Evolutionary conservation across 2,797 vertebrate species (phyloP).

Genomic region (Darevskia mixta): DNA sequence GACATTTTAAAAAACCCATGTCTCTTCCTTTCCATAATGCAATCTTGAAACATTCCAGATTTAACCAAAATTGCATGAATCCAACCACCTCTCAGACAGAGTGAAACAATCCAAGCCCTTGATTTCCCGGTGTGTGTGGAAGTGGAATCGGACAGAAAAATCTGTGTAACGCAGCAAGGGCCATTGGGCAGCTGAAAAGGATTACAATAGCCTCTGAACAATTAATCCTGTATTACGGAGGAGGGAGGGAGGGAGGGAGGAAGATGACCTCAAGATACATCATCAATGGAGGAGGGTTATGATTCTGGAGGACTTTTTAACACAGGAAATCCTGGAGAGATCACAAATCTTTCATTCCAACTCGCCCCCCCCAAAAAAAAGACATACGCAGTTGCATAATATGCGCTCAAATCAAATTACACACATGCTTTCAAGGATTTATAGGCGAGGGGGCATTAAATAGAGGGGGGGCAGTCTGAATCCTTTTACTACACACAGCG

Average conservation of each 20-base stretch:
- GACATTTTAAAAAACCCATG: background rate
- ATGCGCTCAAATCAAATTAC: background rate
- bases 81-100: no score
- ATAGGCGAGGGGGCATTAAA: background rate
- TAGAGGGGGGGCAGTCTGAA: background rate
- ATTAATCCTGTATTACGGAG: slow-evolving; percentile 23
- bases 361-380: background rate
- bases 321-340: background rate
- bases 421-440: background rate
- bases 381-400: background rate
- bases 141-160: background rate
- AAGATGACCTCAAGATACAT: slow-evolving; percentile 16
- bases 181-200: background rate
- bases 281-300: background rate
- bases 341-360: background rate
- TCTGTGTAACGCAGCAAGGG: background rate
- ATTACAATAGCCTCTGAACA: slow-evolving; percentile 13
- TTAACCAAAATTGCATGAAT: background rate
- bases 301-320: background rate
- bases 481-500: background rate
- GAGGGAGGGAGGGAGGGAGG: background rate
- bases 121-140: background rate
- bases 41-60: background rate
- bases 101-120: background rate
- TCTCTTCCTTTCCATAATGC: background rate